Conservation (phyloP, 2,797 vertebrate genomes). For the Danio jaintianensis region DNA sequence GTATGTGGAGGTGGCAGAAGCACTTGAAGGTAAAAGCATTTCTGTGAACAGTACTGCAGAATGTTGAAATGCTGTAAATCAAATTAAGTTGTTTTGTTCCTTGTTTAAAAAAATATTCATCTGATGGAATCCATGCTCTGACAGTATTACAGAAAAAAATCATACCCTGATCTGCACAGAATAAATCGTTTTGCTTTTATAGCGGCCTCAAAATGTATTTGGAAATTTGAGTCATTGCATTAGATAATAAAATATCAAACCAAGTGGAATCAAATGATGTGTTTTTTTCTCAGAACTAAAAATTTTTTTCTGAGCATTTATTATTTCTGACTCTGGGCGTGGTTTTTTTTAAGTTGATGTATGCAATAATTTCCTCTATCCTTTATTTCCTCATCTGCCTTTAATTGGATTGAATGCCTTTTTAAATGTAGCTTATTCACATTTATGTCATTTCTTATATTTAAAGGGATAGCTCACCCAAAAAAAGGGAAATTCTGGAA, state of each 20-base stretch:
- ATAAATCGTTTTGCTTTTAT: slow-evolving; percentile 12
- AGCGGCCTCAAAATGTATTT: not conserved
- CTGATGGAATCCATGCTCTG: slow-evolving; percentile 9
- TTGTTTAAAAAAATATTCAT: not conserved
- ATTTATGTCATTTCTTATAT: not conserved
- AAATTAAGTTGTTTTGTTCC: not conserved
- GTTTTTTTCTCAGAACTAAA: not conserved
- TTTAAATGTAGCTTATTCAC: not conserved
- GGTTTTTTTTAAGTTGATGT: not conserved
- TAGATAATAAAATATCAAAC: not conserved
- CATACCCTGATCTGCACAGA: not conserved
- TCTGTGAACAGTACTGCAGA: not conserved
- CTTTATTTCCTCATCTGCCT: not conserved
- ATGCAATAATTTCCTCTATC: not conserved
- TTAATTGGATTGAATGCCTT: not conserved
- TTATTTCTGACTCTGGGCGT: not conserved
- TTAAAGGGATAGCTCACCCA: too few species aligned
- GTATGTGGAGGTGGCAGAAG: slow-evolving; percentile 82
- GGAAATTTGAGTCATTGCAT: not conserved
- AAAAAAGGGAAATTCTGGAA: too few species aligned
- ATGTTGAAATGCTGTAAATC: not conserved
- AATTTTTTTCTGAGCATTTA: not conserved
- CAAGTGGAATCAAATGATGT: not conserved
- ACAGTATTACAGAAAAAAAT: slow-evolving; percentile 5
- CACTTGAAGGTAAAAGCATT: slow-evolving; percentile 81